These are phyloP conservation scores for Heliconius ismenius DNA, from an alignment of 2,888 invertebrate genomes.

Conservation along the genomic window DNA sequence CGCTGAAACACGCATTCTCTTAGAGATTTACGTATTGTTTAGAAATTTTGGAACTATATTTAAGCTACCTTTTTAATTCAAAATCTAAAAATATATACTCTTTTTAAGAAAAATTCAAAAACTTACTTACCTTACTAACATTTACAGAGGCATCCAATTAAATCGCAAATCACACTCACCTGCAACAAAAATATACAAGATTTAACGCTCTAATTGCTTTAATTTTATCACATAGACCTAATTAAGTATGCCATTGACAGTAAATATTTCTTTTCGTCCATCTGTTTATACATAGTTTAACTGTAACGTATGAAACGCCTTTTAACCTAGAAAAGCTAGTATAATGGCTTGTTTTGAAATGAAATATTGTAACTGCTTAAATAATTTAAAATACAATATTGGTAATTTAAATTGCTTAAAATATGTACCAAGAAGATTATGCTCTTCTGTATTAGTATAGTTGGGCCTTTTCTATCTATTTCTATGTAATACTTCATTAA, in stretches of 20 bases:
- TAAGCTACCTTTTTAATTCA: background rate
- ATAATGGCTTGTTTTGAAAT: background rate
- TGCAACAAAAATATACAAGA: conserved; percentile 61
- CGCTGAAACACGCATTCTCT: background rate
- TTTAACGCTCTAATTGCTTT: conserved; percentile 43
- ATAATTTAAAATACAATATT: conserved; percentile 2
- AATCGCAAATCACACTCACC: conserved; percentile 61
- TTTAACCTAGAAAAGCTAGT: conserved; percentile 45
- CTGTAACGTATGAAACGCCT: conserved; percentile 43
- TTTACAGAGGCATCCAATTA: conserved; percentile 15
- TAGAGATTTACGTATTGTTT: background rate
- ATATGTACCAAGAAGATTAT: background rate
- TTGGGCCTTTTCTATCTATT: background rate
- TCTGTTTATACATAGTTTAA: conserved; percentile 58
- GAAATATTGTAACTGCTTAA: background rate
- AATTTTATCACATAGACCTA: conserved; percentile 49
- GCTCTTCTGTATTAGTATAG: too few relatives aligned
- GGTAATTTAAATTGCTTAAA: background rate
- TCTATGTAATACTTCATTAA: background rate
- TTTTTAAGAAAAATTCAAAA: background rate
- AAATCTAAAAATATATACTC: background rate
- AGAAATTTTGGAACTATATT: background rate
- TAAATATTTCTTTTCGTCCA: conserved; percentile 55
- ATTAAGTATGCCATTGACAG: conserved; percentile 51
- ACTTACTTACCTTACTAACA: conserved; percentile 11